Evolutionary conservation across 2,113 vertebrate genomes (phyloP).

Genomic region (Paradoxurus hermaphroditus): DNA sequence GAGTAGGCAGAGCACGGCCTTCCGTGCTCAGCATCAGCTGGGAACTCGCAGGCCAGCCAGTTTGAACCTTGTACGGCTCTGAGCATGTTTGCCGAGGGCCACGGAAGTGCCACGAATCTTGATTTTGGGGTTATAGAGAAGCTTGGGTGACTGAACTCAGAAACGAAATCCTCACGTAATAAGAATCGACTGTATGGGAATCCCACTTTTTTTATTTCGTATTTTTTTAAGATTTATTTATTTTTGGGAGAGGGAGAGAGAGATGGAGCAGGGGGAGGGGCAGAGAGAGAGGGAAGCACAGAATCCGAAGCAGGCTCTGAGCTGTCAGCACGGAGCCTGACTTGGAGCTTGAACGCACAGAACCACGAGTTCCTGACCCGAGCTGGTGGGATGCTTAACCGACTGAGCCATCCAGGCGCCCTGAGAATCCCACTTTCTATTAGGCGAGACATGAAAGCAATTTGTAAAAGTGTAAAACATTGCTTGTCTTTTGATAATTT

Average conservation of each 20-base stretch:
- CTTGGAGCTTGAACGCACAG: too few species aligned
- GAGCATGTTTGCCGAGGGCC: neutral
- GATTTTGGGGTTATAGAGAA: neutral
- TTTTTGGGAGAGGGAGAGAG: too few species aligned
- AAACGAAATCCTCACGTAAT: neutral
- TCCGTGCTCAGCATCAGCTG: neutral
- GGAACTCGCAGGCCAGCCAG: neutral
- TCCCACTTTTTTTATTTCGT: neutral
- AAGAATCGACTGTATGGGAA: neutral
- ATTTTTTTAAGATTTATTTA: too few species aligned
- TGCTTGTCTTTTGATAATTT: neutral
- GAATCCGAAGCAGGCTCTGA: too few species aligned
- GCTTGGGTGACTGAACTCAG: neutral
- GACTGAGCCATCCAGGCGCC: too few species aligned
- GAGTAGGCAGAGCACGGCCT: neutral
- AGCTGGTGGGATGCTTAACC: too few species aligned
- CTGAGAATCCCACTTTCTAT: neutral
- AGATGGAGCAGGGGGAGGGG: too few species aligned
- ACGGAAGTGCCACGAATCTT: neutral
- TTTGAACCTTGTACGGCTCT: neutral
- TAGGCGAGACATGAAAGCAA: neutral
- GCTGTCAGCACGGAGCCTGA: too few species aligned
- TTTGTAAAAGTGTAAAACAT: neutral
- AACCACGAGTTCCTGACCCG: too few species aligned
- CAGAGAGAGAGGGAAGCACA: too few species aligned